Evolutionary conservation across 2,888 invertebrate species (phyloP), one percentile per base, ranked within the genome.

Genomic region (Listrodromus nycthemerus): DNA sequence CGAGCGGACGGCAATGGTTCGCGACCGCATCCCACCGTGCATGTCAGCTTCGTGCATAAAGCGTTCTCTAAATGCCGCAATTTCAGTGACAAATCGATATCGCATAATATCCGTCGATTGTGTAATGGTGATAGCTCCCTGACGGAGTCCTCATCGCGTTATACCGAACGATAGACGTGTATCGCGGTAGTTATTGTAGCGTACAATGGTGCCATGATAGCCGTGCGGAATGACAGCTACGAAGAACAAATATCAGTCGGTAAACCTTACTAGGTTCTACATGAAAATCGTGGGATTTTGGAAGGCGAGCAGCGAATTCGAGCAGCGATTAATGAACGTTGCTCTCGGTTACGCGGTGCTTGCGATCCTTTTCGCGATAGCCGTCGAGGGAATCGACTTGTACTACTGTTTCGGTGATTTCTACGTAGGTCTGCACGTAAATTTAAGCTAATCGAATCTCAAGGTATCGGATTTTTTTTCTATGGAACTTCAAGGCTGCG

Each of bases 231-330:
- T 87, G 87, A 55, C 30, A 41, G 27, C 30, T 30, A 24, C 10
- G 37, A 83, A 48, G 66, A 84, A 83, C 55, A 80, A 45, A 48
- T 88, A 87, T 78, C 83, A 69, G 33, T 86, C 87, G 73, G 87
- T 74, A 45, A 88, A 78, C 33, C 70, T 87, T 5, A 88, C 87
- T 16, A 74, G 84, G 13, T 86, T 88, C 13, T 87, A 84, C 21
- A 85, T 90, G 89, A 90, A 84, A 55, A 65, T 85, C 6, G 85
- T 85, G 1, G 90, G 90, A 0, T 88, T 89, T 50, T 90, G 90
- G 90, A 16, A 79, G 13, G 83, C 87, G 4, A 63, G 76, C 0
- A 83, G 77, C 7, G 8, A 55, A 6, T 52, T 27, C 2, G 87
- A 89, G 27, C 63, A 85, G 79, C 66, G 69, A 0, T 6, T 80